These are phyloP conservation scores for Ferdinandea cuprea DNA, from an alignment of 2,888 invertebrate species.

Conservation along the genomic window DNA sequence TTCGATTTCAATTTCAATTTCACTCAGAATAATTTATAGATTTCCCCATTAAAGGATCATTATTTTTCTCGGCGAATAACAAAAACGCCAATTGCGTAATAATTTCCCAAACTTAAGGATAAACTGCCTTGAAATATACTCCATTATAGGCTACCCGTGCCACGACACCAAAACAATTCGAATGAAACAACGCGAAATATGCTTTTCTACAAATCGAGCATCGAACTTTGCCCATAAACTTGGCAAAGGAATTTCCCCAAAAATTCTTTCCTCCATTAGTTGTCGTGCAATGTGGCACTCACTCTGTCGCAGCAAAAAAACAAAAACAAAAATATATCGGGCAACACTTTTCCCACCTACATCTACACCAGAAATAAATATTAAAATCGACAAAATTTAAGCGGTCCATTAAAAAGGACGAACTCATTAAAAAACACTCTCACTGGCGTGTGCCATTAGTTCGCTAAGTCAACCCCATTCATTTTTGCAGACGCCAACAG, in stretches of 20 bases:
- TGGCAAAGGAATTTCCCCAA: slow-evolving; percentile 20
- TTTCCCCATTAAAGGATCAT: not conserved
- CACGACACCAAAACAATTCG: slow-evolving; percentile 2
- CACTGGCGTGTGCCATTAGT: slow-evolving; percentile 38
- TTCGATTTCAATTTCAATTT: not conserved
- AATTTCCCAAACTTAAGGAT: slow-evolving; percentile 22
- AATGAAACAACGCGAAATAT: slow-evolving; percentile 23
- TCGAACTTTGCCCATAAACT: slow-evolving; percentile 51
- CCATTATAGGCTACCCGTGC: slow-evolving; percentile 38
- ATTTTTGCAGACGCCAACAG: slow-evolving; percentile 46
- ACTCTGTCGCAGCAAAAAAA: slow-evolving; percentile 10
- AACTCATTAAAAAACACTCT: slow-evolving; percentile 72
- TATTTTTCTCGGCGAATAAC: slow-evolving; percentile 3
- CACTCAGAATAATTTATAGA: not conserved
- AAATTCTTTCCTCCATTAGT: slow-evolving; percentile 48
- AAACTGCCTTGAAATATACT: slow-evolving; percentile 14
- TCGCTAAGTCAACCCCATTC: not conserved
- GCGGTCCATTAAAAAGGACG: slow-evolving; percentile 64
- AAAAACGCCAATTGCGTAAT: slow-evolving; percentile 10
- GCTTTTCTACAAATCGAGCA: slow-evolving; percentile 11
- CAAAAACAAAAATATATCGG: too few species aligned
- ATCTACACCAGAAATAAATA: slow-evolving; percentile 46
- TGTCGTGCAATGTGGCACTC: slow-evolving; percentile 19
- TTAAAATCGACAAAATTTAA: slow-evolving; percentile 66
- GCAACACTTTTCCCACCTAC: not conserved